A percentile compares a stretch with the other conserved stretches of the same genome.
phyloP scores from a whole-genome alignment of 2,797 vertebrate genomes.

The Cossypha dichroa region DNA sequence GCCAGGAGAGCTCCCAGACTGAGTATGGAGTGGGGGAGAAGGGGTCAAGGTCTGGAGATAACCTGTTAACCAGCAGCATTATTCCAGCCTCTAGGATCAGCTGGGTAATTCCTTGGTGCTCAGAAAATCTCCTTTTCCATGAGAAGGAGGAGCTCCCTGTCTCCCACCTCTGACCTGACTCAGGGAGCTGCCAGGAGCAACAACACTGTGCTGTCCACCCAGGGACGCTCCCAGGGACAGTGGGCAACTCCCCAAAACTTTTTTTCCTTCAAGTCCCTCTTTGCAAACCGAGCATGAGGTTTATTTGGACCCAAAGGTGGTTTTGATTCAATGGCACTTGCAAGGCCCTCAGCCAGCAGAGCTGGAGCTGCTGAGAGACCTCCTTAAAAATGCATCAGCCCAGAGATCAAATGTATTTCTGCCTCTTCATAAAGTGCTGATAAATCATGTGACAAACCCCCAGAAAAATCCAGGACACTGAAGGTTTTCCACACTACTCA shows the following conservation, averaged over 20 bases:
- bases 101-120: background rate
- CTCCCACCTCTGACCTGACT: background rate
- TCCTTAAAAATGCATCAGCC: background rate
- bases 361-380: background rate
- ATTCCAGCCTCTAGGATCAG: background rate
- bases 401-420: background rate
- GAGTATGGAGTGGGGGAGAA: rapidly evolving
- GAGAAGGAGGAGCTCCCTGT: background rate
- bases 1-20: background rate
- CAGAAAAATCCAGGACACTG: background rate
- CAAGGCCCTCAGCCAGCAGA: background rate
- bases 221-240: background rate
- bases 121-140: background rate
- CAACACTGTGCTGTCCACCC: background rate
- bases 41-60: background rate
- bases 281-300: background rate
- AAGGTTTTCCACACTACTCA: background rate
- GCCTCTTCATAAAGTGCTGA: background rate
- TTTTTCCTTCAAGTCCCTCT: background rate
- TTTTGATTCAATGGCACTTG: background rate
- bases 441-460: background rate
- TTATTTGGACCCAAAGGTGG: background rate
- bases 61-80: background rate
- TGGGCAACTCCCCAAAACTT: background rate
- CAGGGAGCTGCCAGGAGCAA: background rate